A percentile compares a stretch with the other conserved stretches of the same genome.
Conservation (phyloP, 2,888 invertebrate genomes). For the Caenorhabditis zanzibari region DNA sequence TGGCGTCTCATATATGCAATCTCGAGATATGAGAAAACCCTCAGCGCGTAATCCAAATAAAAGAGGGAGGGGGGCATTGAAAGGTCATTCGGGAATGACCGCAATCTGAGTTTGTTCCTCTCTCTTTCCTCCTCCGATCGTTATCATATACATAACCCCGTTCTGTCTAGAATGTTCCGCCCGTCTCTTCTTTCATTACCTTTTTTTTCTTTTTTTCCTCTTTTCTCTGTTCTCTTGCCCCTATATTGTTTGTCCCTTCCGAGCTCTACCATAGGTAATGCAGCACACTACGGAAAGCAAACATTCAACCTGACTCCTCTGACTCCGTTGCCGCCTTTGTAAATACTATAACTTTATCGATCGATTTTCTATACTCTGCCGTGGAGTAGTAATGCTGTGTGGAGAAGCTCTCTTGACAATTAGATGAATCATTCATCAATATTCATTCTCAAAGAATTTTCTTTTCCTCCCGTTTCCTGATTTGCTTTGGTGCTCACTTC, state of each 20-base stretch:
- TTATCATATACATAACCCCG: slow-evolving; percentile 60
- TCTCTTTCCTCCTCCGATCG: slow-evolving; percentile 33
- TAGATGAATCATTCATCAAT: slow-evolving; percentile 46
- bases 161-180: slow-evolving; percentile 44
- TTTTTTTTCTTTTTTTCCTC: neutral
- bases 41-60: slow-evolving; percentile 60
- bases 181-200: slow-evolving; percentile 16
- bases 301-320: slow-evolving; percentile 61
- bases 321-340: slow-evolving; percentile 59
- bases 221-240: neutral
- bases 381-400: neutral
- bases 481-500: slow-evolving; percentile 1
- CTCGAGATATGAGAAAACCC: slow-evolving; percentile 35
- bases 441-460: slow-evolving; percentile 33
- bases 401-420: slow-evolving; percentile 14
- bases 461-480: slow-evolving; percentile 13
- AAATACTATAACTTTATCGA: slow-evolving; percentile 59
- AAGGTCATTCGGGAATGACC: slow-evolving; percentile 63
- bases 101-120: slow-evolving; percentile 57
- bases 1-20: slow-evolving; percentile 42
- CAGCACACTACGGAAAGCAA: slow-evolving; percentile 63
- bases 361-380: slow-evolving; percentile 47
- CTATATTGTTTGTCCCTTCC: slow-evolving; percentile 51
- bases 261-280: slow-evolving; percentile 54
- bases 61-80: slow-evolving; percentile 26